phyloP scores from a whole-genome alignment of 1,140 invertebrate species.

The Trinorchestia longiramus region DNA sequence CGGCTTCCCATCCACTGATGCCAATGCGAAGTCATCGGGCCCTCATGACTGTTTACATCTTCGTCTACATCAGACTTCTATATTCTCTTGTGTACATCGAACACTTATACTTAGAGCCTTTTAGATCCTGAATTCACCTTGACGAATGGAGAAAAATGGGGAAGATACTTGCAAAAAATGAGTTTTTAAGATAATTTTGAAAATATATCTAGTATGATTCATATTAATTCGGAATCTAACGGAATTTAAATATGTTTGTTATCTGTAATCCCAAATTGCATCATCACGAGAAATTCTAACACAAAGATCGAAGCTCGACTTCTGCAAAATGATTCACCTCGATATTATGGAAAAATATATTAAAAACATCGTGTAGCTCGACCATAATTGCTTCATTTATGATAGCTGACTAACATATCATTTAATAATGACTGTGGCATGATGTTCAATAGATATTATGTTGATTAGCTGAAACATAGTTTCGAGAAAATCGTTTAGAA shows the following conservation, averaged over 20 bases:
- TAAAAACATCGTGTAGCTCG: not conserved
- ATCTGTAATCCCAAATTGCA: not conserved
- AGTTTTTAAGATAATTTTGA: not conserved
- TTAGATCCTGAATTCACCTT: not conserved
- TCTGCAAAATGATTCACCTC: not conserved
- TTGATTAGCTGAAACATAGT: not conserved
- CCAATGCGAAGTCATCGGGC: not conserved
- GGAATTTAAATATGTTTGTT: not conserved
- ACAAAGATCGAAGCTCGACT: not conserved
- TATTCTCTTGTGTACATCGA: not conserved
- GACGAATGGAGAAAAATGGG: not conserved
- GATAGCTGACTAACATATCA: not conserved
- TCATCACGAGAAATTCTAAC: not conserved
- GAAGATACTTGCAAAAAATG: not conserved
- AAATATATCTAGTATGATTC: not conserved
- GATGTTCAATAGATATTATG: not conserved
- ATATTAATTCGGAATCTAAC: not conserved
- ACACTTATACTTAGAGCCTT: not conserved
- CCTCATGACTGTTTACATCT: not conserved
- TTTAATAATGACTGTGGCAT: not conserved
- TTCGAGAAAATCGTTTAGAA: not conserved
- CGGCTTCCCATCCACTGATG: not conserved
- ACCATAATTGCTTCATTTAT: not conserved
- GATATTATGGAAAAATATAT: too few species aligned
- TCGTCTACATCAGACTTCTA: not conserved